phyloP scores from a whole-genome alignment of 2,113 vertebrate genomes.

The Pygoscelis adeliae region DNA sequence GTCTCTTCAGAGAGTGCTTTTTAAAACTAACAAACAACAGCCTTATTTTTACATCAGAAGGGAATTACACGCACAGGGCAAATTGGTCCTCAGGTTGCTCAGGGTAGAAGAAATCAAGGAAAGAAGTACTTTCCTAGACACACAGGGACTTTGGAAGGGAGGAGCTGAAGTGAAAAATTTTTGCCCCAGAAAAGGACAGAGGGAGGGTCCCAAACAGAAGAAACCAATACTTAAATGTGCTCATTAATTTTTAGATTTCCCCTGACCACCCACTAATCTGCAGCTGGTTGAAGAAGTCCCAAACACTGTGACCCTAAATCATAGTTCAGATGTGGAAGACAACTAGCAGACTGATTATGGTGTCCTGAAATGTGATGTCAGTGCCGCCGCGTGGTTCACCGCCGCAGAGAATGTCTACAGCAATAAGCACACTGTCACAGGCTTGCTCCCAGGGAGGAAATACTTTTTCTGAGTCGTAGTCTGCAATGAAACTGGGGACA shows the following conservation, averaged over 20 bases:
- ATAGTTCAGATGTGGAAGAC: conserved; percentile 65
- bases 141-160: background rate
- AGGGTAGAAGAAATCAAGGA: background rate
- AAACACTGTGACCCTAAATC: conserved; percentile 68
- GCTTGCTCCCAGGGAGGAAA: background rate
- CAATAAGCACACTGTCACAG: background rate
- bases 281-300: conserved; percentile 69
- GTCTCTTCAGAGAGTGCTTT: background rate
- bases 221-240: background rate
- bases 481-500: conserved; percentile 64
- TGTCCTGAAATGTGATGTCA: conserved; percentile 73
- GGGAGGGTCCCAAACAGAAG: background rate
- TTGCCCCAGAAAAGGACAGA: background rate
- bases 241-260: conserved; percentile 61
- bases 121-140: background rate
- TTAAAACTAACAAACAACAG: background rate
- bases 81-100: background rate
- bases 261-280: conserved; percentile 60
- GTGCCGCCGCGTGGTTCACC: conserved; percentile 63
- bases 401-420: background rate
- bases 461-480: background rate
- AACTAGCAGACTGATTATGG: conserved; percentile 41
- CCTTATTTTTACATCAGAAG: background rate
- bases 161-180: background rate
- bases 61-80: background rate